Percentiles rank a stretch among this genome's conserved stretches.
Conservation (phyloP, 2,113 vertebrate genomes). For the Ginglymostoma cirratum region DNA sequence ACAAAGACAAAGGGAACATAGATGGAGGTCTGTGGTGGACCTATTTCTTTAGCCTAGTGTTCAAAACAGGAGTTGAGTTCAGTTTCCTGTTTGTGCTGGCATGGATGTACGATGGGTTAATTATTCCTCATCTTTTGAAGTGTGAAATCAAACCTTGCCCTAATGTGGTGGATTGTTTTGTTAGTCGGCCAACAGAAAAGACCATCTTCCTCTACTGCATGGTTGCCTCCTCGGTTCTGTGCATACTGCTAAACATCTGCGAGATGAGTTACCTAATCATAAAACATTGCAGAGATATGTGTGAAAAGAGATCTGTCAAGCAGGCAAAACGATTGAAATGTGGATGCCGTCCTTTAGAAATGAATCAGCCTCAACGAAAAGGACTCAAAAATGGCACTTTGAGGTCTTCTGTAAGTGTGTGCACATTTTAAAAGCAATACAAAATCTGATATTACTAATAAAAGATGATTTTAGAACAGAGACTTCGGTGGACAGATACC, state of each 20-base stretch:
- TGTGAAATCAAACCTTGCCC: constrained; percentile 71
- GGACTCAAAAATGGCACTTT: background rate
- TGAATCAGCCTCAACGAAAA: background rate
- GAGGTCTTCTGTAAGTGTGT: background rate
- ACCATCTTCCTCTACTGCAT: constrained; percentile 75
- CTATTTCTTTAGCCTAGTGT: constrained; percentile 68
- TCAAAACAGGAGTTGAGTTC: constrained; percentile 69
- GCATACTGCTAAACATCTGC: constrained; percentile 62
- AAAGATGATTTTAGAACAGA: background rate
- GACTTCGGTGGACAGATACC: background rate
- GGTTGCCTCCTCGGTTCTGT: constrained; percentile 67
- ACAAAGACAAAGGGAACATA: constrained; percentile 55
- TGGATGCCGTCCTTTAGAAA: too few relatives aligned
- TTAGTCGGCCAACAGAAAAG: constrained; percentile 75
- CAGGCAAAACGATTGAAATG: background rate
- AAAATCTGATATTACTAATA: background rate
- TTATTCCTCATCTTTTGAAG: constrained; percentile 60
- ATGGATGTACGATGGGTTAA: constrained; percentile 70
- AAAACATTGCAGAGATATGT: constrained; percentile 59
- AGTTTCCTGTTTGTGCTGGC: constrained; percentile 71
- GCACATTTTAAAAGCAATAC: background rate
- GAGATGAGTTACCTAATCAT: constrained; percentile 72
- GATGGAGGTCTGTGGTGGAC: constrained; percentile 72
- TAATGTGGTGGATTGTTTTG: constrained; percentile 70
- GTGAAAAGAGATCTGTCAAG: constrained; percentile 46